Evolutionary conservation across 2,113 vertebrate species (phyloP).

Genomic region (Probosciger aterrimus): DNA sequence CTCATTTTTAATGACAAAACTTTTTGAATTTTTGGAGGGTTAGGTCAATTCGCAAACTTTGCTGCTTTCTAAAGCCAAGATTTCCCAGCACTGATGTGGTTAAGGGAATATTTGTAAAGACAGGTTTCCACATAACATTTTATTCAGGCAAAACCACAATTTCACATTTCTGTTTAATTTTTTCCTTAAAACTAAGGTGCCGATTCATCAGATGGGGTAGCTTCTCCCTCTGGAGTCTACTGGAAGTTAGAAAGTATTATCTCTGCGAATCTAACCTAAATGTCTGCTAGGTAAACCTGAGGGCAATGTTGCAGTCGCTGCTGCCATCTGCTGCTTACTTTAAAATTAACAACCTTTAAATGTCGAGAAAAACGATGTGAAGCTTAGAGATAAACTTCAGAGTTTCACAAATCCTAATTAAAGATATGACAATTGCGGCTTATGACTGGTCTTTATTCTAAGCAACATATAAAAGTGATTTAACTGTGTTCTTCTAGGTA

Average conservation of each 20-base stretch:
- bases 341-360: not conserved
- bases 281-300: rapidly evolving
- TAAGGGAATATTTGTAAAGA: not conserved
- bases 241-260: not conserved
- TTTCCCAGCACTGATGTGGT: rapidly evolving
- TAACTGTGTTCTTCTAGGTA: not conserved
- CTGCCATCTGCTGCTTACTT: conserved; percentile 34
- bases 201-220: not conserved
- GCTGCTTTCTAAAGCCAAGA: not conserved
- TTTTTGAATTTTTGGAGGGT: not conserved
- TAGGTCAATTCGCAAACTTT: not conserved
- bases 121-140: not conserved
- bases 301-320: not conserved
- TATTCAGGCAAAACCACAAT: not conserved
- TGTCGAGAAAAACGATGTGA: rapidly evolving
- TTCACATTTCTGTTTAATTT: not conserved
- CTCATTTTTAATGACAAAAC: not conserved
- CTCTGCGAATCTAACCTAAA: rapidly evolving
- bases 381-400: not conserved
- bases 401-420: not conserved
- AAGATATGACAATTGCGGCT: not conserved
- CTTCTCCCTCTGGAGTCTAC: not conserved
- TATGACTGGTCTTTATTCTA: not conserved
- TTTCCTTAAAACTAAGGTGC: not conserved
- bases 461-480: not conserved